Evolutionary conservation across 2,113 vertebrate genomes (phyloP).

Genomic region (Lycocorax pyrrhopterus): DNA sequence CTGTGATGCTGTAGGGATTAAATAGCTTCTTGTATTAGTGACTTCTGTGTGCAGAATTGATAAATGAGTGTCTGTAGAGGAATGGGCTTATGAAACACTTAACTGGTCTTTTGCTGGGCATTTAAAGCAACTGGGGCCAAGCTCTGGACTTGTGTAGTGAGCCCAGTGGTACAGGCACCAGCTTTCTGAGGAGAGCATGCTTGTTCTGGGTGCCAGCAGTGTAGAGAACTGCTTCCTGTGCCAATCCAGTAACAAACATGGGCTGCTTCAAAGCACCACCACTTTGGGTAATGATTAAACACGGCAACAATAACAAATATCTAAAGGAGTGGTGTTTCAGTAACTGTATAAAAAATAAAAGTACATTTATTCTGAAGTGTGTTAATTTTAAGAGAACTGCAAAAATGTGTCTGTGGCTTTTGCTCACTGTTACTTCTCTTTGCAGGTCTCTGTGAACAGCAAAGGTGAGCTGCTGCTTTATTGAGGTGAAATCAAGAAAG

Average conservation of each 20-base stretch:
- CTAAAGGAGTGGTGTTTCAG: not conserved
- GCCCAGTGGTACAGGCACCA: not conserved
- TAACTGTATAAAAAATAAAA: not conserved
- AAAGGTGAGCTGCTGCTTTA: slow-evolving; percentile 81
- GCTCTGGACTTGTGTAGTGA: not conserved
- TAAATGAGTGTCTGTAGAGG: not conserved
- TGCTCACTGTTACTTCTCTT: slow-evolving; percentile 48
- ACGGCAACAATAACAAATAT: not conserved
- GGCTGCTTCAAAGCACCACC: not conserved
- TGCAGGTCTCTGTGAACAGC: slow-evolving; percentile 93
- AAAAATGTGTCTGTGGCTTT: not conserved
- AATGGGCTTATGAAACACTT: not conserved
- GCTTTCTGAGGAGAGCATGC: not conserved
- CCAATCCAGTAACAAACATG: not conserved
- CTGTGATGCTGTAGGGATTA: not conserved
- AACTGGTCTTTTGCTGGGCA: not conserved
- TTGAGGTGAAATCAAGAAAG: not conserved
- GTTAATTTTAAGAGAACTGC: not conserved
- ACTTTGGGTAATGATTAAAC: not conserved
- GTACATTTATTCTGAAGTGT: not conserved
- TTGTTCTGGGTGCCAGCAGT: not conserved
- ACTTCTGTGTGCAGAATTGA: not conserved
- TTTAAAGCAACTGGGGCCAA: not conserved
- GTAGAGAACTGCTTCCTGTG: not conserved
- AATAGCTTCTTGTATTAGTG: not conserved